Evolutionary conservation across 2,113 vertebrate genomes (phyloP).

Genomic region (Alaudala cheleensis): DNA sequence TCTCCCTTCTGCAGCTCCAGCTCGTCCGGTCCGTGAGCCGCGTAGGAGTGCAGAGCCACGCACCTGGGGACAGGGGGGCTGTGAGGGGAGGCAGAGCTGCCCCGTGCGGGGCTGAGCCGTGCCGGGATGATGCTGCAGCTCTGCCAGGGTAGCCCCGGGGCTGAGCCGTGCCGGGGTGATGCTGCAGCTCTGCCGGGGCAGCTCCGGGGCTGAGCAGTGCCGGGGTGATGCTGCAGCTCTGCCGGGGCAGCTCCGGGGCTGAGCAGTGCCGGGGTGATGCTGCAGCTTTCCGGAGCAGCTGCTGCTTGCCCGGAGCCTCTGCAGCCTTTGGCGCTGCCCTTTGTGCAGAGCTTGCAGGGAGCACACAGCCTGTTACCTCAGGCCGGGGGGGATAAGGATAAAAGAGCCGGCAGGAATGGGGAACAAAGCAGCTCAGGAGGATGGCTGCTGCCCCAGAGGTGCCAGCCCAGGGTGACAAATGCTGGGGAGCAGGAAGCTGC

Average conservation of each 20-base stretch:
- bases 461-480: not conserved
- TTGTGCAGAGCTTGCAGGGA: not conserved
- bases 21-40: constrained; percentile 81
- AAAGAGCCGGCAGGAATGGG: not conserved
- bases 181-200: not conserved
- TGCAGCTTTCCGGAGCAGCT: not conserved
- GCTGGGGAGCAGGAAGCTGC: not conserved
- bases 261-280: not conserved
- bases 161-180: not conserved
- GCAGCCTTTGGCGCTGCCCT: not conserved
- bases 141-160: rapidly evolving
- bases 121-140: not conserved
- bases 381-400: not conserved
- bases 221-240: not conserved
- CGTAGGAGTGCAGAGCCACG: constrained; percentile 86
- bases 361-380: not conserved
- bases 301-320: not conserved
- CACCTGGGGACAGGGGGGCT: constrained; percentile 72
- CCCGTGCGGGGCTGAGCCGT: not conserved
- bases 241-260: not conserved
- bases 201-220: not conserved
- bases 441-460: not conserved
- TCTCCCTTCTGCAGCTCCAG: constrained; percentile 92
- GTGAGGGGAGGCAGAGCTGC: not conserved
- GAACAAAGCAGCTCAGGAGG: not conserved